Base-by-base conservation (phyloP, 2,797 vertebrate genomes). In the Phataginus tricuspis region DNA sequence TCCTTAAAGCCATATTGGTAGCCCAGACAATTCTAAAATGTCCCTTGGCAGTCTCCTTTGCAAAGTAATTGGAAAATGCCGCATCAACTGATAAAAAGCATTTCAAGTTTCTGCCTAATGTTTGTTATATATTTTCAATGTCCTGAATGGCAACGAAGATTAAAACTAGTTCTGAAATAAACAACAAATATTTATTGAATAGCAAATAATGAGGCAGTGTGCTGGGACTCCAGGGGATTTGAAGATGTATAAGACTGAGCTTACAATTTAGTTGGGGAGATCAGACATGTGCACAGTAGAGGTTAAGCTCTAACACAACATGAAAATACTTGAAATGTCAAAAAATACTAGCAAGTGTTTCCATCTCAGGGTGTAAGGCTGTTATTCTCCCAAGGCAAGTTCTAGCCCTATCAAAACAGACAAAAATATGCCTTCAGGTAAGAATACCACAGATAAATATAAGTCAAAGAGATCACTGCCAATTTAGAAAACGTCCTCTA, bases 161-260 rank as follows among this genome's bases (percentile, higher is more conserved):
- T 92, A 92, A 97, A 98, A 95, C 75, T 82, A 93, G 82, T 74
- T 97, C 95, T 96, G 95, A 98, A 98, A 98, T 75, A 88, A 92
- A 86, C n/a, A 91, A 71, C 63, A 90, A 93, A 90, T 94, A 96
- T 95, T 93, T 96, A 89, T 29, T 96, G 90, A 97, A 61, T n/a
- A 92, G 19, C 53, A 92, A 45, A 93, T 42, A 69, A 45, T 78
- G 42, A 90, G 49, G 39, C 25, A 86, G 61, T 86, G 64, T 64
- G 23, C 66, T 88, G 53, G 37, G 71, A 93, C 72, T 90, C 11
- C 12, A 14, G 59, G 77, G 61, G 45, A 86, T 86, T 42, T 75
- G 53, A 92, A 90, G 64, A 94, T 88, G 27, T 83, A 15, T 83
- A 89, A 90, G 49, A 75, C 87, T 7, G 29, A 75, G 72, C 53